phyloP scores from a whole-genome alignment of 2,113 vertebrate genomes.

The Cephalopterus ornatus region DNA sequence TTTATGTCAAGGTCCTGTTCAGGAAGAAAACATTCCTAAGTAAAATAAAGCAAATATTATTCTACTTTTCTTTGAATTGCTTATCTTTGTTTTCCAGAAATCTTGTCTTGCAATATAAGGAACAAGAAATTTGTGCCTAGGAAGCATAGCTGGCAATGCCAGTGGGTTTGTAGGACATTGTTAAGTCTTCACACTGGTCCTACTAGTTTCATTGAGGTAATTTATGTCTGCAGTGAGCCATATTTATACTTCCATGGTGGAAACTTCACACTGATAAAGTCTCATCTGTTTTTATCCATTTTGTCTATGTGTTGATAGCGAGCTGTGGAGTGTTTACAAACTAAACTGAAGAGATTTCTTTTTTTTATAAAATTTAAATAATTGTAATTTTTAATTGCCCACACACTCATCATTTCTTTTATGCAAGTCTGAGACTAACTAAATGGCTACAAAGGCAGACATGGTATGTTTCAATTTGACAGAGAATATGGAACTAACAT shows the following conservation, averaged over 20 bases:
- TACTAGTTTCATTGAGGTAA: not conserved
- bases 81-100: not conserved
- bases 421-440: not conserved
- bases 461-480: not conserved
- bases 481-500: not conserved
- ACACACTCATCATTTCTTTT: rapidly evolving
- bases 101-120: not conserved
- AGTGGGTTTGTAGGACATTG: not conserved
- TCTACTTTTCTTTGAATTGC: not conserved
- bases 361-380: not conserved
- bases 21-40: not conserved
- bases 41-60: not conserved
- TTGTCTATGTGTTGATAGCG: not conserved
- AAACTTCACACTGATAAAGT: not conserved
- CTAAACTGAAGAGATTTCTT: not conserved
- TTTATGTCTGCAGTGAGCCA: not conserved
- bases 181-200: not conserved
- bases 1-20: not conserved
- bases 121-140: not conserved
- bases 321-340: not conserved
- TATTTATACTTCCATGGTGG: not conserved
- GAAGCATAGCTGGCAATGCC: not conserved
- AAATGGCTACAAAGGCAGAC: not conserved
- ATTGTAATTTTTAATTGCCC: not conserved
- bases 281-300: not conserved